Conservation (phyloP, 2,888 invertebrate species). For the Papilio gigon region DNA sequence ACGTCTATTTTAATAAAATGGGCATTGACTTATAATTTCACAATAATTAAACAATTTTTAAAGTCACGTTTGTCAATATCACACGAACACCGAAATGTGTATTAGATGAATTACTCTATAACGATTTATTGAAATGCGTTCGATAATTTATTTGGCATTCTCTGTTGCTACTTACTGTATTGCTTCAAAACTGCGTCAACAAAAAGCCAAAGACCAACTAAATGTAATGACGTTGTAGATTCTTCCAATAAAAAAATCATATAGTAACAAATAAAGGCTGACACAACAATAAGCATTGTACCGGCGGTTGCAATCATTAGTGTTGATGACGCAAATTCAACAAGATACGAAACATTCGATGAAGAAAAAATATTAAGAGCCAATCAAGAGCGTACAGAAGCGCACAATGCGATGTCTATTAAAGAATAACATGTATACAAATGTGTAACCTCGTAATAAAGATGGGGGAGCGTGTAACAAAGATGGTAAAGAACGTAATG, state of each 20-base stretch:
- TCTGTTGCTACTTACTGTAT: conserved; percentile 66
- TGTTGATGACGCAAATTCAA: conserved; percentile 80
- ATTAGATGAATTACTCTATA: conserved; percentile 52
- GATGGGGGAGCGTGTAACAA: conserved; percentile 67
- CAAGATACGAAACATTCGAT: conserved; percentile 65
- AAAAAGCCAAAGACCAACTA: conserved; percentile 69
- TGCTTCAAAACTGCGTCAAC: conserved; percentile 66
- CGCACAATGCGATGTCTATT: conserved; percentile 56
- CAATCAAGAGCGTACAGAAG: conserved; percentile 70
- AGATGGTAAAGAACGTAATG: conserved; percentile 76
- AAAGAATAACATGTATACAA: conserved; percentile 68
- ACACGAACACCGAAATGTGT: conserved; percentile 47
- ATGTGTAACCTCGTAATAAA: conserved; percentile 68
- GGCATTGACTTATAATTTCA: conserved; percentile 3
- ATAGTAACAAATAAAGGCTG: conserved; percentile 58
- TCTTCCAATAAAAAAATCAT: conserved; percentile 59
- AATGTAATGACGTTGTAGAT: conserved; percentile 78
- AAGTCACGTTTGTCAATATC: conserved; percentile 39
- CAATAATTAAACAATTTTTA: conserved; percentile 46
- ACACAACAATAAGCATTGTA: conserved; percentile 79
- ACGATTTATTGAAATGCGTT: conserved; percentile 45
- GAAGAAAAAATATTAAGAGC: conserved; percentile 70
- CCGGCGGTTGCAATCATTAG: conserved; percentile 79
- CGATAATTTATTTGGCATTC: conserved; percentile 54
- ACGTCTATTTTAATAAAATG: too few species aligned